phyloP scores from a whole-genome alignment of 2,797 vertebrate genomes.

The Corythornis leucogaster region DNA sequence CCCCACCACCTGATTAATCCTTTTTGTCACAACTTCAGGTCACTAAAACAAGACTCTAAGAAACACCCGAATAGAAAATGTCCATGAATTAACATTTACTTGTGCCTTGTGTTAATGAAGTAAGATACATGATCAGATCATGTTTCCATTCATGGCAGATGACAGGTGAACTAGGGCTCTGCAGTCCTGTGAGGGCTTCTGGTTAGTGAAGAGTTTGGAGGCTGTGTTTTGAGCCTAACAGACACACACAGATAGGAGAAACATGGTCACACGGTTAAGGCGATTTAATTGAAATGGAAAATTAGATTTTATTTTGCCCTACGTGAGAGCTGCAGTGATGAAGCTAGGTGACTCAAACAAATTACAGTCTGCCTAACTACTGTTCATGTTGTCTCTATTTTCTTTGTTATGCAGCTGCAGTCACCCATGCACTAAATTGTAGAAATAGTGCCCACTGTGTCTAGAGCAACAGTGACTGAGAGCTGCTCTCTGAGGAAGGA shows the following conservation, averaged over 20 bases:
- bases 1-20: not conserved
- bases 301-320: not conserved
- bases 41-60: not conserved
- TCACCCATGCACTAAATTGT: not conserved
- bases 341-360: not conserved
- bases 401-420: not conserved
- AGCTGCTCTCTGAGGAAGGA: not conserved
- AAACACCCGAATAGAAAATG: not conserved
- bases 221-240: not conserved
- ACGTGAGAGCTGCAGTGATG: not conserved
- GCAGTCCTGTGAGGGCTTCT: not conserved
- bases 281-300: not conserved
- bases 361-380: not conserved
- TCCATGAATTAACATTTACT: not conserved
- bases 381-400: not conserved
- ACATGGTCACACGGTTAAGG: not conserved
- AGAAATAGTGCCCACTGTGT: not conserved
- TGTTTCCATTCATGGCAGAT: not conserved
- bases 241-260: not conserved
- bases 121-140: not conserved
- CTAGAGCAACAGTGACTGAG: not conserved
- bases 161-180: not conserved
- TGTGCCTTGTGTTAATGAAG: not conserved
- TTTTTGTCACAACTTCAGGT: not conserved
- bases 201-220: not conserved